Base-by-base conservation (phyloP, 37 sponge, comb jelly and placozoan species). In the Geodia barretti region DNA sequence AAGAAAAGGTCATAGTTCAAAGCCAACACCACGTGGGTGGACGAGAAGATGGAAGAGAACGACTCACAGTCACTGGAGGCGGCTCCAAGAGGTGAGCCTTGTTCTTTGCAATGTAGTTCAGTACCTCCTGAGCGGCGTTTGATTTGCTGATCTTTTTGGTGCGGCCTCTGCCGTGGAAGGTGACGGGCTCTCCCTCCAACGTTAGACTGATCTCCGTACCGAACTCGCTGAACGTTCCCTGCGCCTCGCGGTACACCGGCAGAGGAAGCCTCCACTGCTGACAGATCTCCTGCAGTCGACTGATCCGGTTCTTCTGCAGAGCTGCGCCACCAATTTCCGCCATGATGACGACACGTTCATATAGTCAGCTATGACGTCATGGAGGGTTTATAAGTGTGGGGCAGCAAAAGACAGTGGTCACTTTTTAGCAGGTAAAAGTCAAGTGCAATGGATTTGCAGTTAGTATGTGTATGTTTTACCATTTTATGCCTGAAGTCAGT, bases 101-200 rank as follows among this genome's bases (percentile, higher is more conserved):
- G 31, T 60, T 8, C 62, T 68, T n/a, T 65, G 76, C 47, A 4
- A 90, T 19, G 70, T 38, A 85, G n/a, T 81, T 41, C 37, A 90
- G 75, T 39, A 65, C 86, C 14, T 60, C 71, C 62, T 85, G 61
- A 17, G 91, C 91, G 0, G 73, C 77, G 21, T 54, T 64, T 19
- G 86, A 35, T 67, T 90, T 90, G 75, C 79, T 78, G 24, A 29
- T 60, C 73, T 90, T 85, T 75, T 90, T 90, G 39, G 70, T 90
- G 75, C 83, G 59, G 5, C 83, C 91, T 37, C 69, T 30, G n/a
- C 68, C 91, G 17, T 63, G 26, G 36, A 82, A 81, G 0, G 71
- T 81, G 20, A 63, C 3, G 1, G 63, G 62, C 32, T 81, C 83
- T 25, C 79, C 81, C 21, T 73, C 74, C 29, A 81, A 23, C 1